Evolutionary conservation across 30 jellyfish, hydroid and myxozoan genomes (phyloP).

Genomic region (Sanderia malayensis): DNA sequence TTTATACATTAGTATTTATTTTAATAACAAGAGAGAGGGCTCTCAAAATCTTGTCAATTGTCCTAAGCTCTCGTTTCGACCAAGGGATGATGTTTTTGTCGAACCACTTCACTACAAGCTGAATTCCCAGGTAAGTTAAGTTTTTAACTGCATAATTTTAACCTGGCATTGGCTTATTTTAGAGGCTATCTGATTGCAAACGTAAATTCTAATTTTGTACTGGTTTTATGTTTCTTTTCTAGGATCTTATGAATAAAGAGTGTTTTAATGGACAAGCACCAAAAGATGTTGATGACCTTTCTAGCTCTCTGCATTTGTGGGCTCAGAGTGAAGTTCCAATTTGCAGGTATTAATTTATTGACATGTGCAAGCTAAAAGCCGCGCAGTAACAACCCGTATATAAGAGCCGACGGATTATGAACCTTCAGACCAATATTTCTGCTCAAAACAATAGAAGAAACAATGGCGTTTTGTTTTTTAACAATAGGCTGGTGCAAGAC

Average conservation of each 20-base stretch:
- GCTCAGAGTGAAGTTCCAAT: constrained; percentile 39
- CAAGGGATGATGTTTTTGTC: constrained; percentile 38
- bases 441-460: no score
- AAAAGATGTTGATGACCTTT: constrained; percentile 31
- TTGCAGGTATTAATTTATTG: constrained; percentile 51
- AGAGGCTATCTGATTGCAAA: no score
- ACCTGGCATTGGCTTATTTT: no score
- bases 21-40: constrained; percentile 1
- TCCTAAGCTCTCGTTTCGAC: constrained; percentile 38
- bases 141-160: no score
- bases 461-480: no score
- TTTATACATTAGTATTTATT: constrained; percentile 37
- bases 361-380: no score
- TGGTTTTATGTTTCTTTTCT: background rate
- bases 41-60: constrained; percentile 7
- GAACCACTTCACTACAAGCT: constrained; percentile 11
- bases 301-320: constrained; percentile 40
- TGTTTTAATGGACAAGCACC: constrained; percentile 55
- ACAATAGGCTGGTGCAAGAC: no score
- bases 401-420: no score
- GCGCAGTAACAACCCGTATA: no score
- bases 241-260: constrained; percentile 52
- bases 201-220: no score
- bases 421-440: no score
- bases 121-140: constrained; percentile 21